Conservation (phyloP, 2,888 invertebrate genomes). For the Cordilura impudica region DNA sequence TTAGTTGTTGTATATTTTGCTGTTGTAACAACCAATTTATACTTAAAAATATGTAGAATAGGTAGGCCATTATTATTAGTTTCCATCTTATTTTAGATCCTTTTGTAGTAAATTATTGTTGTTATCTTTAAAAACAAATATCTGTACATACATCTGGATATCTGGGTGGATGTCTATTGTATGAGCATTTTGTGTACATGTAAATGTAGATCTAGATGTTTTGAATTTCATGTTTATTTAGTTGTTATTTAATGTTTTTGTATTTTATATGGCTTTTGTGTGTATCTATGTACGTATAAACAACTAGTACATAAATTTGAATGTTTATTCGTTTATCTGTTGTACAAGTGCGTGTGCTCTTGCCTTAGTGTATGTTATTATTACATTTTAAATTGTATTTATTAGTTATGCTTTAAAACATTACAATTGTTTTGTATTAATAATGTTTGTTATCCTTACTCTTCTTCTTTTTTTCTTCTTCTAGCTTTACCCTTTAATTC, state of each 20-base stretch:
- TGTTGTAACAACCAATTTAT: neutral
- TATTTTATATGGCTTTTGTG: slow-evolving; percentile 45
- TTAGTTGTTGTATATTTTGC: no score
- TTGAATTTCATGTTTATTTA: slow-evolving; percentile 51
- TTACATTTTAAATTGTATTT: slow-evolving; percentile 57
- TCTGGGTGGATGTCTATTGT: neutral
- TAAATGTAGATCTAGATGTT: slow-evolving; percentile 34
- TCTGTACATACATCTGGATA: neutral
- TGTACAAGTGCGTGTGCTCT: neutral
- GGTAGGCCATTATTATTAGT: neutral
- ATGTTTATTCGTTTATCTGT: slow-evolving; percentile 11
- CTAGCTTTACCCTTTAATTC: neutral
- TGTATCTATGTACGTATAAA: slow-evolving; percentile 14
- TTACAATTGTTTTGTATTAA: slow-evolving; percentile 52
- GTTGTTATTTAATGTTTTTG: slow-evolving; percentile 52
- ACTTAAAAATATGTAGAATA: neutral
- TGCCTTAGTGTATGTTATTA: slow-evolving; percentile 33
- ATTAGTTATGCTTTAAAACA: slow-evolving; percentile 56
- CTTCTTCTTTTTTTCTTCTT: neutral
- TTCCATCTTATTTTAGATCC: slow-evolving; percentile 15
- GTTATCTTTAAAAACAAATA: slow-evolving; percentile 22
- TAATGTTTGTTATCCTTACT: neutral
- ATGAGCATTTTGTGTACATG: neutral
- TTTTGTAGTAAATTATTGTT: slow-evolving; percentile 14
- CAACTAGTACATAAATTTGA: neutral